Evolutionary conservation across 2,797 vertebrate genomes (phyloP).

Genomic region (Falco rusticolus): DNA sequence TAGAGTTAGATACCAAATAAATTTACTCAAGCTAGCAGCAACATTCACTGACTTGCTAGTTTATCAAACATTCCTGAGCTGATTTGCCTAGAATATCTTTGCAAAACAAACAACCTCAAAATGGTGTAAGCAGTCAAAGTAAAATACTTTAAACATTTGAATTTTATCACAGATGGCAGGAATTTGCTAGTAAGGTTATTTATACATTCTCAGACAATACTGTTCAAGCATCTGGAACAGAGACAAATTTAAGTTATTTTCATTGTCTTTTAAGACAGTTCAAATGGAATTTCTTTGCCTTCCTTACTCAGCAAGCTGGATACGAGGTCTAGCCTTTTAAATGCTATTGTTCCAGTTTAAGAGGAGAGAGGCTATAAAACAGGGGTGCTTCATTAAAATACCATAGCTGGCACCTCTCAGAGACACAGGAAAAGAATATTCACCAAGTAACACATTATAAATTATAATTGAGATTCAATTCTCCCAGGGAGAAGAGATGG

Average conservation of each 20-base stretch:
- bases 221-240: not conserved
- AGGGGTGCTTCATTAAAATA: constrained; percentile 57
- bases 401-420: constrained; percentile 40
- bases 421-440: constrained; percentile 57
- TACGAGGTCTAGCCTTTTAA: constrained; percentile 17
- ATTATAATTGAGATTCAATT: constrained; percentile 61
- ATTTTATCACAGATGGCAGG: not conserved
- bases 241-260: constrained; percentile 1
- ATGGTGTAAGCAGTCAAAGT: not conserved
- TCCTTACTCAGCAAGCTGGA: not conserved
- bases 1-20: not conserved
- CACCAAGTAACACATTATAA: constrained; percentile 66
- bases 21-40: not conserved
- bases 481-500: constrained; percentile 49
- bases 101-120: not conserved
- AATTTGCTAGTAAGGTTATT: not conserved
- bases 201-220: not conserved
- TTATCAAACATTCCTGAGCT: not conserved
- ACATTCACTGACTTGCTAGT: not conserved
- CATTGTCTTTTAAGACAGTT: not conserved
- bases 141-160: not conserved
- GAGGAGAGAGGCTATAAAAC: not conserved
- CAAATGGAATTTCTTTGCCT: not conserved
- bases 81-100: not conserved
- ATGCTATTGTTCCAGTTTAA: not conserved